Evolutionary conservation across 2,888 invertebrate genomes (phyloP).

Genomic region (Oligia fasciuncula): DNA sequence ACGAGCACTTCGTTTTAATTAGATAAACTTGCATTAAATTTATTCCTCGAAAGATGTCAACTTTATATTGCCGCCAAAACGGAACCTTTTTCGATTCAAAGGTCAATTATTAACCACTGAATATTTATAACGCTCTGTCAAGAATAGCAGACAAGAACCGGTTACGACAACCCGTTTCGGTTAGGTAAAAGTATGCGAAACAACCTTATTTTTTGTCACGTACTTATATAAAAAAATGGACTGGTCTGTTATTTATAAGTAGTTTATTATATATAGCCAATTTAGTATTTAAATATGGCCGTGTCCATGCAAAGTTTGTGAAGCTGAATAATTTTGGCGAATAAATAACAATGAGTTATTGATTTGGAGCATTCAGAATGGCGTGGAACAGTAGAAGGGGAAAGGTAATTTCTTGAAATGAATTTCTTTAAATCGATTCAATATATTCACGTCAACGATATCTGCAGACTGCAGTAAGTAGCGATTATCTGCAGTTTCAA

Average conservation of each 20-base stretch:
- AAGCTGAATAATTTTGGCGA: conserved; percentile 44
- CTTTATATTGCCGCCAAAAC: conserved; percentile 65
- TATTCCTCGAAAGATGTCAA: conserved; percentile 49
- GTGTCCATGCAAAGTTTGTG: conserved; percentile 40
- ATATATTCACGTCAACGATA: conserved; percentile 39
- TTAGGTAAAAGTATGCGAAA: conserved; percentile 79
- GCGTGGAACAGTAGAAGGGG: conserved; percentile 34
- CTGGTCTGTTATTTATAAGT: conserved; percentile 59
- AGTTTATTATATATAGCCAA: conserved; percentile 48
- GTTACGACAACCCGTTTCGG: conserved; percentile 79
- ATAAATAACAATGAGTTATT: conserved; percentile 49
- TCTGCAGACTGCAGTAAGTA: conserved; percentile 26
- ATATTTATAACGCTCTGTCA: conserved; percentile 80
- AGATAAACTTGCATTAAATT: conserved; percentile 54
- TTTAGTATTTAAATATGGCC: conserved; percentile 58
- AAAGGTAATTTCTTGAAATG: conserved; percentile 36
- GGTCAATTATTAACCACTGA: conserved; percentile 81
- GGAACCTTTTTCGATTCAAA: conserved; percentile 77
- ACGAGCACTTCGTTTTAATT: conserved; percentile 58
- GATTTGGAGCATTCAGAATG: conserved; percentile 35
- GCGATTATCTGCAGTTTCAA: conserved; percentile 48
- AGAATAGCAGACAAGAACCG: conserved; percentile 78
- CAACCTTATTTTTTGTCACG: conserved; percentile 75
- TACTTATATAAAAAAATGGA: conserved; percentile 57
- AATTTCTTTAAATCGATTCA: conserved; percentile 13